These are phyloP conservation scores for Narcine bancroftii DNA, from an alignment of 2,113 vertebrate genomes.

Conservation along the genomic window DNA sequence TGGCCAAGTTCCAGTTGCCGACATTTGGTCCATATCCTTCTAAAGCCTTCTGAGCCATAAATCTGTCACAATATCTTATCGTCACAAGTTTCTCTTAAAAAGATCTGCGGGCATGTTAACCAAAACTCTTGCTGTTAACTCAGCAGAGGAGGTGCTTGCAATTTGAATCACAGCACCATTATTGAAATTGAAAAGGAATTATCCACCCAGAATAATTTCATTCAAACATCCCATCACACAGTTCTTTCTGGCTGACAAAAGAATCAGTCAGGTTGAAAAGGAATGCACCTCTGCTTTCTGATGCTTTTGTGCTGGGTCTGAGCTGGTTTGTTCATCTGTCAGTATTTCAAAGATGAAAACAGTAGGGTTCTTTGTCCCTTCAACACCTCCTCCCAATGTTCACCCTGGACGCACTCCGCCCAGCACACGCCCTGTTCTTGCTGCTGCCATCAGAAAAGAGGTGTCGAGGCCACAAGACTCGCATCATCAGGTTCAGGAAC, in stretches of 20 bases:
- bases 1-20: no score
- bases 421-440: no score
- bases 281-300: not conserved
- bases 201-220: not conserved
- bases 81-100: not conserved
- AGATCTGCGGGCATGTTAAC: not conserved
- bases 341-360: not conserved
- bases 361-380: not conserved
- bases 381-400: not conserved
- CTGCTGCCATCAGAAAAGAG: no score
- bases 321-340: not conserved
- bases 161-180: not conserved
- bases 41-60: no score
- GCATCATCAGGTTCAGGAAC: no score
- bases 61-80: no score
- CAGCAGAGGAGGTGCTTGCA: not conserved
- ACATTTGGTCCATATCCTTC: no score
- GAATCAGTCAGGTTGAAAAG: not conserved
- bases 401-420: no score
- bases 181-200: not conserved
- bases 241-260: not conserved
- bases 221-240: not conserved
- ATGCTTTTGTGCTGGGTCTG: no score
- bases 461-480: no score
- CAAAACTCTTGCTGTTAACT: not conserved